phyloP scores from a whole-genome alignment of 2,113 vertebrate genomes.

The Notarius lentiginosus region DNA sequence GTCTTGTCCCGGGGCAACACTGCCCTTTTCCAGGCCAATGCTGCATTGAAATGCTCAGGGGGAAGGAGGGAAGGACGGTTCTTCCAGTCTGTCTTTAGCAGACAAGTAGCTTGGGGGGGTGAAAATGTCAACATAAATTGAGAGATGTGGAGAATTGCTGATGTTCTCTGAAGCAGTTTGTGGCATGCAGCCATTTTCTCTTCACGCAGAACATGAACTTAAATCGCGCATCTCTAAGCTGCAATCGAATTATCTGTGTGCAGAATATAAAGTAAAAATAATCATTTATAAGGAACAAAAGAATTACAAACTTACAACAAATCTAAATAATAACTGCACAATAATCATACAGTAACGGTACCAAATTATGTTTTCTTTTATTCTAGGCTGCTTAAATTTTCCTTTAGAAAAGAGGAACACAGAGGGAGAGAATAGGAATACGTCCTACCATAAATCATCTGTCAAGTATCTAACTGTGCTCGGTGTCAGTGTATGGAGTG shows the following conservation, averaged over 20 bases:
- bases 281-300: background rate
- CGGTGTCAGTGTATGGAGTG: background rate
- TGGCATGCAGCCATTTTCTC: background rate
- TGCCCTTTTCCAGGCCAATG: background rate
- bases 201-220: background rate
- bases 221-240: background rate
- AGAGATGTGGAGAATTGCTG: conserved; percentile 1
- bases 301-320: background rate
- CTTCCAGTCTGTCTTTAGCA: background rate
- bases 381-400: background rate
- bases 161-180: background rate
- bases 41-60: background rate
- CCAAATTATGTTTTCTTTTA: background rate
- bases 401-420: background rate
- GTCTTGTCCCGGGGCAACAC: background rate
- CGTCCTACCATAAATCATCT: too few species aligned
- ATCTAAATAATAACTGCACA: background rate
- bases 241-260: background rate
- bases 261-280: background rate
- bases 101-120: background rate
- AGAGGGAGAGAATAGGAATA: background rate
- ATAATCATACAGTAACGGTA: background rate
- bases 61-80: too few species aligned
- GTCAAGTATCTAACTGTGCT: background rate
- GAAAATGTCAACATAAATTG: conserved; percentile 19